phyloP scores from a whole-genome alignment of 2,113 vertebrate species.

The Candoia aspera region DNA sequence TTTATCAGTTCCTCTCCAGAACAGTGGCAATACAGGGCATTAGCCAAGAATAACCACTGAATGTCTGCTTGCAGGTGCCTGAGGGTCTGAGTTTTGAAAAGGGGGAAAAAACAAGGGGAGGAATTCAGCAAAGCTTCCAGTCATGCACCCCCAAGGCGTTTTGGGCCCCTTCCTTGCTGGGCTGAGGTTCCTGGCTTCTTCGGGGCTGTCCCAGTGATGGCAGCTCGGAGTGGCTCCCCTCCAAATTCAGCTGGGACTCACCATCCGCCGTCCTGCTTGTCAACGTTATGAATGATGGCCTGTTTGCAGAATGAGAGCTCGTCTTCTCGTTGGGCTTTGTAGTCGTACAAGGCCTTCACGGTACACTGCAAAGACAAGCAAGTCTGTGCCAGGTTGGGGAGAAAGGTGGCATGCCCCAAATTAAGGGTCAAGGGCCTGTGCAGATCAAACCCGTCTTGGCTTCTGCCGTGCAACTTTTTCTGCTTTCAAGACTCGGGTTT shows the following conservation, averaged over 20 bases:
- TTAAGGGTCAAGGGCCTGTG: neutral
- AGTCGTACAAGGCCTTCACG: constrained; percentile 86
- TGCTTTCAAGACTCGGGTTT: neutral
- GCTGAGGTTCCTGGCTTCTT: neutral
- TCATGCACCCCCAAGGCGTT: too few relatives aligned
- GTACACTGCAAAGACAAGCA: constrained; percentile 72
- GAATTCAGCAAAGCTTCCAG: too few relatives aligned
- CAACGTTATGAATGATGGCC: constrained; percentile 84
- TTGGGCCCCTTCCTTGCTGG: neutral
- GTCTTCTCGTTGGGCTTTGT: constrained; percentile 85
- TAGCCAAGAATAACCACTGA: too few relatives aligned
- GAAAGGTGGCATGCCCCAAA: neutral
- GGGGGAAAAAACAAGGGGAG: too few relatives aligned
- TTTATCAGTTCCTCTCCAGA: too few relatives aligned
- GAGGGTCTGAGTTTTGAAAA: too few relatives aligned
- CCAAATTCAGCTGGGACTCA: constrained; percentile 57
- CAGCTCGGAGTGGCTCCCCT: too few relatives aligned
- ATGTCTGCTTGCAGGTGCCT: too few relatives aligned
- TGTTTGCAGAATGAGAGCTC: constrained; percentile 90
- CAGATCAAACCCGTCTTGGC: neutral
- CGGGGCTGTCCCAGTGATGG: neutral
- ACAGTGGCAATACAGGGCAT: too few relatives aligned
- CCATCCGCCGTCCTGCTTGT: constrained; percentile 88
- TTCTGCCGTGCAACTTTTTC: neutral
- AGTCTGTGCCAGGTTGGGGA: fast-evolving